Evolutionary conservation across 2,113 vertebrate species (phyloP), one percentile per base, ranked within the genome.

Genomic region (Galemys pyrenaicus): DNA sequence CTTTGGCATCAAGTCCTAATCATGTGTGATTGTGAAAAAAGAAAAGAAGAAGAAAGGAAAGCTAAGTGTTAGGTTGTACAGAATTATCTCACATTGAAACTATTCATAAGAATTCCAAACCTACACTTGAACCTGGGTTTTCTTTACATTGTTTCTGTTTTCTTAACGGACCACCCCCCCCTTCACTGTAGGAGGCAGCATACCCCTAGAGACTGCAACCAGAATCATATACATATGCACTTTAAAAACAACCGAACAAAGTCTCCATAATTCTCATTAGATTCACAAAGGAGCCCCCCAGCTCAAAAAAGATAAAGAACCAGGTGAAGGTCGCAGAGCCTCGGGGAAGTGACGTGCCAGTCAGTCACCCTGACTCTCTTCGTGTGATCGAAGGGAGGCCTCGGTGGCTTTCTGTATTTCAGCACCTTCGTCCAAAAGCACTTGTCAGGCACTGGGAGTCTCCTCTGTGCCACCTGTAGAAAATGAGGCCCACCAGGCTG

Each of bases 1-100:
- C 92, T 92, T 75, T 67, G 62, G 67, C 60, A 58, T 87, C 75
- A 35, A 82, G 58, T 58, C 35, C 56, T 20, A 71, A 32, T 32
- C 6, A 10, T 78, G 5, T 62, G 30, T 77, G 89, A 74, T 87
- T 85, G 65, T 71, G 37, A 19, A 13, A 44, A 28, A 24, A 32
- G 19, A 35, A 30, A 84, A 39, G 44, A 56, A 74, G 46, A 32
- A 49, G 56, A 56, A 85, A 85, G 70, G 16, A 60, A 35, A 16
- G 22, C 1, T 70, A 19, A 83, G 58, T 86, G 24, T 49, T 81
- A 12, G n/a, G 11, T 62, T 94, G 83, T 67, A 41, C 32, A 37
- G 51, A 54, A 60, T 78, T n/a, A 32, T 90, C 77, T 94, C 86
- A 80, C 30, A 20, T 89, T 92, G 51, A 83, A 89, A 94, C 49